Conservation (phyloP, 2,888 invertebrate species). For the Aromia moschata region DNA sequence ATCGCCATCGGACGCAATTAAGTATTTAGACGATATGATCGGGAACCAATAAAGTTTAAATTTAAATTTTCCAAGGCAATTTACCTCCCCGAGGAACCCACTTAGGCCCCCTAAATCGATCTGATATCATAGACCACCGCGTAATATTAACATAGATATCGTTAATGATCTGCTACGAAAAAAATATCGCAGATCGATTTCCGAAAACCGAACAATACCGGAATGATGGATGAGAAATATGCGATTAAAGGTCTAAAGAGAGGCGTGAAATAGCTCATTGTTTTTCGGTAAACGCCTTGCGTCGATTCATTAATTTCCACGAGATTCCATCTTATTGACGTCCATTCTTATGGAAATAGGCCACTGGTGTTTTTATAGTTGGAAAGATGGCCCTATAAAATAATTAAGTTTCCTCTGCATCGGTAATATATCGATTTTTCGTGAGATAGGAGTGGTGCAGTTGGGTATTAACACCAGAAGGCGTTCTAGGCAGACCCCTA, state of each 20-base stretch:
- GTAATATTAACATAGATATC: constrained; percentile 19
- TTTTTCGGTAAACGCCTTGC: constrained; percentile 36
- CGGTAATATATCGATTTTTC: constrained; percentile 45
- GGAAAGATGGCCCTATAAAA: constrained; percentile 48
- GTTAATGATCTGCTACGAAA: not conserved
- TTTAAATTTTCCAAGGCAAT: constrained; percentile 55
- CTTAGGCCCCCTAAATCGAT: constrained; percentile 38
- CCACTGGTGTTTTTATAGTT: constrained; percentile 48
- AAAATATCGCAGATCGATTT: constrained; percentile 10
- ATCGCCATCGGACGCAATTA: constrained; percentile 55
- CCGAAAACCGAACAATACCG: not conserved
- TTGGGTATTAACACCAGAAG: constrained; percentile 42
- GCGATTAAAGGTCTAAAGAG: constrained; percentile 16
- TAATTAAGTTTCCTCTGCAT: constrained; percentile 54
- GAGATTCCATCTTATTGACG: constrained; percentile 13
- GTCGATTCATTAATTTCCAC: constrained; percentile 33
- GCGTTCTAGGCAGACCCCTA: constrained; percentile 37
- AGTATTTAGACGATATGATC: constrained; percentile 58
- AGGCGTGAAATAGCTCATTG: constrained; percentile 39
- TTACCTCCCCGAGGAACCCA: constrained; percentile 49
- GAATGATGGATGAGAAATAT: not conserved
- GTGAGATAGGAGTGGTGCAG: constrained; percentile 35
- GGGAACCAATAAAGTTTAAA: constrained; percentile 52
- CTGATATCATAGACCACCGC: constrained; percentile 41
- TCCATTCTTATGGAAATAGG: constrained; percentile 53